These are phyloP conservation scores for Laspeyria flexula DNA, from an alignment of 2,888 invertebrate species.

Conservation along the genomic window DNA sequence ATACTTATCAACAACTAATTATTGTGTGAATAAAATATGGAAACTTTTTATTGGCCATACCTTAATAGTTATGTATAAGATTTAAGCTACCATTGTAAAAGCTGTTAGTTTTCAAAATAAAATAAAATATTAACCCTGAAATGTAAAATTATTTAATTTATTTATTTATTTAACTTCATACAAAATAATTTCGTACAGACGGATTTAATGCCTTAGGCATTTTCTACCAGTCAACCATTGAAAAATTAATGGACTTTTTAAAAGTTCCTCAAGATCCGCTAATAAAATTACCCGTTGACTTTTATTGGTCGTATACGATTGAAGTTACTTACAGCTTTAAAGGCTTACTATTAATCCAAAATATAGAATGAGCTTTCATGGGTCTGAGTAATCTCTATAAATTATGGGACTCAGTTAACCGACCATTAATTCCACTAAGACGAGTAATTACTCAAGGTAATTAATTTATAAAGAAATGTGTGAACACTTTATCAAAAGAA, in stretches of 20 bases:
- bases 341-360: conserved; percentile 21
- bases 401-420: conserved; percentile 4
- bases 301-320: conserved; percentile 25
- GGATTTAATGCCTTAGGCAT: too few species aligned
- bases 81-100: too few species aligned
- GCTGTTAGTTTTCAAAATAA: background rate
- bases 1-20: too few species aligned
- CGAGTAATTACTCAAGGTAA: conserved; percentile 6
- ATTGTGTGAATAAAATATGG: too few species aligned
- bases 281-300: conserved; percentile 23
- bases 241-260: conserved; percentile 16
- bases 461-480: conserved; percentile 11
- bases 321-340: conserved; percentile 19
- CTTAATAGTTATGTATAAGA: too few species aligned
- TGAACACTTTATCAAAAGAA: conserved; percentile 16
- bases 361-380: conserved; percentile 22
- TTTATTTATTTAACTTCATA: too few species aligned
- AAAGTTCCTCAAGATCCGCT: conserved; percentile 1
- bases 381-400: conserved; percentile 14
- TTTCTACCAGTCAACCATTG: too few species aligned
- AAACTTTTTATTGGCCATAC: too few species aligned
- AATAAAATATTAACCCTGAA: background rate
- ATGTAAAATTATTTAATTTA: too few species aligned
- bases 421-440: conserved; percentile 11
- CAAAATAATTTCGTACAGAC: too few species aligned